These are phyloP conservation scores for Sceloporus tristichus DNA, from an alignment of 2,113 vertebrate genomes.

Conservation along the genomic window DNA sequence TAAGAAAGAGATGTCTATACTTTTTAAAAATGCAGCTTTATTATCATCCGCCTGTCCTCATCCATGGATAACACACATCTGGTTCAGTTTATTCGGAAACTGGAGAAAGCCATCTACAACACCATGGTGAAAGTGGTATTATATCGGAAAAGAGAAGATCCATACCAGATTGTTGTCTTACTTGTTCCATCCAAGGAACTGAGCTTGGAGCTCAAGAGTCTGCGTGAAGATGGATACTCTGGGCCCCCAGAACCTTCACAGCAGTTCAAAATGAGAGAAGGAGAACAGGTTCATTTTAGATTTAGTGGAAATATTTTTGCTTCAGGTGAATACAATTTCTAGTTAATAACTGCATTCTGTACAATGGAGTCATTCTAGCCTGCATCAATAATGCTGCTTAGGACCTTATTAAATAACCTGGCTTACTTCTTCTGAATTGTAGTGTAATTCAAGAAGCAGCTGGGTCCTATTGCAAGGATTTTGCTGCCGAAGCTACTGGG, in stretches of 20 bases:
- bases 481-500: too few relatives aligned
- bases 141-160: constrained; percentile 74
- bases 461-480: too few relatives aligned
- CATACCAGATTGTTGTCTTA: constrained; percentile 71
- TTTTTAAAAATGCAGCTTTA: constrained; percentile 75
- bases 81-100: constrained; percentile 77
- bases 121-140: constrained; percentile 79
- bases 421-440: too few relatives aligned
- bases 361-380: not conserved
- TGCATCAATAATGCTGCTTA: not conserved
- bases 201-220: constrained; percentile 74
- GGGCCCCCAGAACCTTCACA: constrained; percentile 78
- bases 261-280: constrained; percentile 83
- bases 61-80: constrained; percentile 70
- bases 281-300: constrained; percentile 84
- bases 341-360: not conserved
- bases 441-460: too few relatives aligned
- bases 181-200: constrained; percentile 82
- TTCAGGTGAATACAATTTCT: constrained; percentile 74
- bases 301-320: constrained; percentile 89
- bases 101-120: constrained; percentile 79
- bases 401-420: not conserved
- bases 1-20: not conserved
- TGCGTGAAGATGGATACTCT: constrained; percentile 74
- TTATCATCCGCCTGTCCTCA: constrained; percentile 81